Evolutionary conservation across 2,888 invertebrate genomes (phyloP).

Genomic region (Noctua janthe): DNA sequence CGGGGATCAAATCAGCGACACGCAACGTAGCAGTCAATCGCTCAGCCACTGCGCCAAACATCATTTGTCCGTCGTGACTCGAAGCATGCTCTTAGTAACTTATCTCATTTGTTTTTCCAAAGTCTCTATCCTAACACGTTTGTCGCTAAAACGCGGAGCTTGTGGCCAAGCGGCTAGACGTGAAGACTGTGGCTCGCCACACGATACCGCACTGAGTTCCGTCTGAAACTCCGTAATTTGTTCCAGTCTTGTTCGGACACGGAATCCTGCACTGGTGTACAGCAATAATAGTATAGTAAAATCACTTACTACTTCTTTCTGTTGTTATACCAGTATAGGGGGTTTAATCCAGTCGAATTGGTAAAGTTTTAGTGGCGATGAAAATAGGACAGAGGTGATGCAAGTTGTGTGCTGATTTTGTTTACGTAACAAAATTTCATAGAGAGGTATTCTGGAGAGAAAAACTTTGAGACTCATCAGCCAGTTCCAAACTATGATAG

Average conservation of each 20-base stretch:
- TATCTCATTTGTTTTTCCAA: neutral
- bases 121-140: neutral
- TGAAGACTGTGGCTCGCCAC: constrained; percentile 30
- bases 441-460: neutral
- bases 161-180: constrained; percentile 11
- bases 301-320: constrained; percentile 38
- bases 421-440: neutral
- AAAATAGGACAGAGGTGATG: neutral
- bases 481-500: neutral
- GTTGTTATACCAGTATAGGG: neutral
- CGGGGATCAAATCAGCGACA: too few species aligned
- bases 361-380: constrained; percentile 22
- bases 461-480: neutral
- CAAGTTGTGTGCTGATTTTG: neutral
- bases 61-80: neutral
- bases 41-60: too few species aligned
- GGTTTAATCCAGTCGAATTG: constrained; percentile 19
- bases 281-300: constrained; percentile 25
- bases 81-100: neutral
- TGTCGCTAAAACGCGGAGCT: neutral
- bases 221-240: constrained; percentile 57
- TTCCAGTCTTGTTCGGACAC: constrained; percentile 48
- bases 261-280: constrained; percentile 32
- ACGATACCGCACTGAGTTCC: constrained; percentile 48
- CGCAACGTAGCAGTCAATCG: too few species aligned